Evolutionary conservation across 2,888 invertebrate species (phyloP).

Genomic region (Rhingia rostrata): DNA sequence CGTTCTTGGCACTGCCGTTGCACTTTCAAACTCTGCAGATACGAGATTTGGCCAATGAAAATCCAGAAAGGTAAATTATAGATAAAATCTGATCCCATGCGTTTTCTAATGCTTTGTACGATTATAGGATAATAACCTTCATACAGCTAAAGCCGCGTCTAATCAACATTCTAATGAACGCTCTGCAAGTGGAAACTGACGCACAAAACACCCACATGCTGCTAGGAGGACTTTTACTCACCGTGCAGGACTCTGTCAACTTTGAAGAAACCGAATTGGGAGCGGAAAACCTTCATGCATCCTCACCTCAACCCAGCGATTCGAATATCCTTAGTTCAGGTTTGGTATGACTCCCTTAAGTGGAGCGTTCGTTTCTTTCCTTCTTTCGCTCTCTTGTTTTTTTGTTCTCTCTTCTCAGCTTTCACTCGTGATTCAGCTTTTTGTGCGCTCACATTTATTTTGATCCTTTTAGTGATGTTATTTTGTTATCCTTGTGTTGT

Average conservation of each 20-base stretch:
- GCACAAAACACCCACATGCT: constrained; percentile 94
- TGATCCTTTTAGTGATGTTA: constrained; percentile 46
- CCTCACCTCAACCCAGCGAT: constrained; percentile 82
- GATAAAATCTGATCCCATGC: constrained; percentile 66
- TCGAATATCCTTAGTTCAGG: constrained; percentile 88
- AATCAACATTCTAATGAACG: constrained; percentile 91
- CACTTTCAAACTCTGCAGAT: constrained; percentile 93
- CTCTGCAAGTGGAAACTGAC: constrained; percentile 92
- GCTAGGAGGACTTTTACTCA: constrained; percentile 89
- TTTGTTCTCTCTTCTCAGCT: constrained; percentile 52
- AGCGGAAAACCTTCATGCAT: constrained; percentile 84
- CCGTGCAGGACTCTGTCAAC: constrained; percentile 91
- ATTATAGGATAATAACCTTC: constrained; percentile 84
- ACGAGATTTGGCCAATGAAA: constrained; percentile 86
- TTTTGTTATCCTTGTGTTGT: constrained; percentile 47
- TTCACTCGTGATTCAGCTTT: constrained; percentile 72
- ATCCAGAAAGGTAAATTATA: constrained; percentile 83
- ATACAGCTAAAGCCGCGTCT: constrained; percentile 89
- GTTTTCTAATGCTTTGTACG: background rate
- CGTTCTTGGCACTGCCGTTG: constrained; percentile 95
- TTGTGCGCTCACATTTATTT: constrained; percentile 69
- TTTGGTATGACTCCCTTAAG: constrained; percentile 79
- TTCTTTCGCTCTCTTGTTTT: constrained; percentile 47
- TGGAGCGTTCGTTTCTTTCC: constrained; percentile 38
- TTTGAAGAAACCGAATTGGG: constrained; percentile 88